phyloP scores from a whole-genome alignment of 2,797 vertebrate genomes.

The Buceros bicornis region DNA sequence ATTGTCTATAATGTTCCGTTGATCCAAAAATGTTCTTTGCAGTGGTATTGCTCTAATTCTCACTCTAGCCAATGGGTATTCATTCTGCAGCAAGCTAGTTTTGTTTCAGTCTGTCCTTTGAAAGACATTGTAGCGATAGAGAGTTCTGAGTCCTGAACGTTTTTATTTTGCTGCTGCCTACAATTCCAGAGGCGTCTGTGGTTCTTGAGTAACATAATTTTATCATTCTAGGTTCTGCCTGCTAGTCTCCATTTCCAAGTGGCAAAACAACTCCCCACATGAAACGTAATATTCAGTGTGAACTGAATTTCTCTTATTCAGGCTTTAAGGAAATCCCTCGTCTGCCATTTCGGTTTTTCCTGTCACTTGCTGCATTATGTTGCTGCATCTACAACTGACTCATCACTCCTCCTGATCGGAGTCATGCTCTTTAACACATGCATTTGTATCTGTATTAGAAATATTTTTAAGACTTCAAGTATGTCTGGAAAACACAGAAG shows the following conservation, averaged over 20 bases:
- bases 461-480: conserved; percentile 13
- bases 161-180: background rate
- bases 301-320: background rate
- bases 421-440: background rate
- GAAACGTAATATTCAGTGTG: background rate
- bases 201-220: background rate
- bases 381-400: background rate
- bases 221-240: background rate
- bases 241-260: background rate
- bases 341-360: background rate
- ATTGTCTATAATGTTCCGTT: background rate
- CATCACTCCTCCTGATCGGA: background rate
- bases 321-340: background rate
- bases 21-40: background rate
- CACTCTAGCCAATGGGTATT: background rate
- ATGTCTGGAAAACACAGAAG: conserved; percentile 16
- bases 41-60: background rate
- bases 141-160: background rate
- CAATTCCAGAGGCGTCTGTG: conserved; percentile 7
- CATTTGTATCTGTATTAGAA: background rate
- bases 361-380: background rate
- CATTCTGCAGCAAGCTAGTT: background rate
- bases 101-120: background rate
- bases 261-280: background rate
- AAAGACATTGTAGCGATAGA: background rate